Percentiles rank a stretch among this genome's conserved stretches.
phyloP scores from a whole-genome alignment of 2,797 vertebrate species.

The Eutrigla gurnardus region DNA sequence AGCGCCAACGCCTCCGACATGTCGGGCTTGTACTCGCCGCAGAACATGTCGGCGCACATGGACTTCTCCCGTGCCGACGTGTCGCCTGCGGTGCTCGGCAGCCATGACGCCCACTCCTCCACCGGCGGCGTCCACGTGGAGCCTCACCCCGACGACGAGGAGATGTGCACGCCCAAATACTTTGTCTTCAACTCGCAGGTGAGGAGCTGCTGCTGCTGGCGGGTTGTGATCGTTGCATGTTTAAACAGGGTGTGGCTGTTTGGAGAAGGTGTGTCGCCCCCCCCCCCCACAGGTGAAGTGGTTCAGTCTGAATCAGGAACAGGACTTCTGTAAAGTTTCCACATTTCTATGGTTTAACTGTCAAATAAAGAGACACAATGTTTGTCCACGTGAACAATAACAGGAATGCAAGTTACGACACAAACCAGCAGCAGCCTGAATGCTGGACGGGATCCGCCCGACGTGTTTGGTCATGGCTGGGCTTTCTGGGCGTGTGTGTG shows the following conservation, averaged over 20 bases:
- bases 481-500: background rate
- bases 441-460: constrained; percentile 13
- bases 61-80: constrained; percentile 84
- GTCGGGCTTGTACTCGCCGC: constrained; percentile 72
- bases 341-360: too few species aligned
- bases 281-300: too few species aligned
- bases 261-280: too few species aligned
- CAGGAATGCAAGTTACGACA: background rate
- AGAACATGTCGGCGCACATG: constrained; percentile 83
- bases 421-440: constrained; percentile 4
- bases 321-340: too few species aligned
- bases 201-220: too few species aligned
- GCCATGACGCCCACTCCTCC: constrained; percentile 61
- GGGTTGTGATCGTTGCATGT: too few species aligned
- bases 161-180: constrained; percentile 93
- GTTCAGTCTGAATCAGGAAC: too few species aligned
- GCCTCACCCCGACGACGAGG: constrained; percentile 79
- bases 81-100: constrained; percentile 69
- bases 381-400: background rate
- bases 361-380: background rate
- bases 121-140: constrained; percentile 81
- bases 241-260: too few species aligned
- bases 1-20: constrained; percentile 85
- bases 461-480: constrained; percentile 48
- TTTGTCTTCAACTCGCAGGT: constrained; percentile 97